These are phyloP conservation scores for Gallinago jamesoni DNA, from an alignment of 2,113 vertebrate genomes.

Conservation along the genomic window DNA sequence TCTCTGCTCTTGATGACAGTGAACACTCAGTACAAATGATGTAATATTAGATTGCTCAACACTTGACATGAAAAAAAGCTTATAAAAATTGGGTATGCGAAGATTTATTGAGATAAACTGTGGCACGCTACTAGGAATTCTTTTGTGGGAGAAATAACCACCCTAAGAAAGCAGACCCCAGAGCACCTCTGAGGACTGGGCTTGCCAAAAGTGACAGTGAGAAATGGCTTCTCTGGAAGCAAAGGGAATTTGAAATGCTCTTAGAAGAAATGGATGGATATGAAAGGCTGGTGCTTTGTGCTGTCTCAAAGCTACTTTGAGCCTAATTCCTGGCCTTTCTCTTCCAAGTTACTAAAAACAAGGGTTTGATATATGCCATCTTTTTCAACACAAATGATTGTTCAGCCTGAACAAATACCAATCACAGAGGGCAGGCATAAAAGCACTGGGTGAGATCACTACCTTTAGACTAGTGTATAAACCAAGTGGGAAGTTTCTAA, in stretches of 20 bases:
- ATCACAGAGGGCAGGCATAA: background rate
- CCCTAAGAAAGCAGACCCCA: background rate
- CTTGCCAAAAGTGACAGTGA: background rate
- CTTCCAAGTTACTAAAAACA: background rate
- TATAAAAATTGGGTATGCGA: background rate
- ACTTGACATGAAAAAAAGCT: background rate
- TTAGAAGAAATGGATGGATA: background rate
- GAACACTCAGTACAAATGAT: background rate
- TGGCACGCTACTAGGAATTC: background rate
- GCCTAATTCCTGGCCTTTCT: background rate
- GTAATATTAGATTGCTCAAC: background rate
- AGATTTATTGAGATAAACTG: slow-evolving; percentile 11
- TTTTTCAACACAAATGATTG: background rate
- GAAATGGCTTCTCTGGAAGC: background rate
- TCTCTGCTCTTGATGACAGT: background rate
- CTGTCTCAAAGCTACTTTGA: background rate
- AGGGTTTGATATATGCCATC: background rate
- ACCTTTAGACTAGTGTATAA: background rate
- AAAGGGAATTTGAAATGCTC: background rate
- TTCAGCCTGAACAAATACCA: background rate
- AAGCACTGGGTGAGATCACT: background rate
- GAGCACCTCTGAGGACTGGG: background rate
- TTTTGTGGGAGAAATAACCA: background rate
- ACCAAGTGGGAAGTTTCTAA: background rate
- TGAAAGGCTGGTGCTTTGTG: background rate